Evolutionary conservation across 1,140 invertebrate species (phyloP).

Genomic region (Probaryconus sp.): DNA sequence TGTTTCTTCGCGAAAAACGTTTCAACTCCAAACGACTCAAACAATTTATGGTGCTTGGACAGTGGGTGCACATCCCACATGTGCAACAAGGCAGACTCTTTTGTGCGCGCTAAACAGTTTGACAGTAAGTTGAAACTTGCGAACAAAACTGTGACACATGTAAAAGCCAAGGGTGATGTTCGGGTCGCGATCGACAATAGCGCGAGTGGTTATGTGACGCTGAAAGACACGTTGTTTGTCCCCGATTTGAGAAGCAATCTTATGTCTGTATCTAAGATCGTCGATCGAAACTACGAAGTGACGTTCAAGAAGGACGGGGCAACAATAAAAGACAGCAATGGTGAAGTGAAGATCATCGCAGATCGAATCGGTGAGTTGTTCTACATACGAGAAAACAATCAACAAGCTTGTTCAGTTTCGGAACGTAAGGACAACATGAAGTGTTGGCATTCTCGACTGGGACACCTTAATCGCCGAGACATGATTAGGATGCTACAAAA

Average conservation of each 20-base stretch:
- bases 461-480: conserved; percentile 16
- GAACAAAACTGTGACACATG: conserved; percentile 11
- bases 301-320: conserved; percentile 5
- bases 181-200: not conserved
- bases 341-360: conserved; percentile 4
- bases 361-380: conserved; percentile 18
- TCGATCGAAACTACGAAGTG: conserved; percentile 27
- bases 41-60: conserved; percentile 19
- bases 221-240: conserved; percentile 39
- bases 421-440: not conserved
- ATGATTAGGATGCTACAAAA: not conserved
- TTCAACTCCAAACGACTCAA: not conserved
- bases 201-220: not conserved
- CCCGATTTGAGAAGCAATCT: conserved; percentile 30
- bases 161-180: conserved; percentile 28
- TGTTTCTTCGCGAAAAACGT: not conserved
- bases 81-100: conserved; percentile 11
- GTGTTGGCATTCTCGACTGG: not conserved
- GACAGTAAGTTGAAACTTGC: conserved; percentile 15
- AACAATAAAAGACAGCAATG: conserved; percentile 2
- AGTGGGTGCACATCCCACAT: conserved; percentile 34
- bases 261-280: conserved; percentile 39
- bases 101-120: conserved; percentile 1
- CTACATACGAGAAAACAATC: conserved; percentile 1
- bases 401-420: not conserved